phyloP scores from a whole-genome alignment of 2,888 invertebrate species.

The Drosophila mimetica region DNA sequence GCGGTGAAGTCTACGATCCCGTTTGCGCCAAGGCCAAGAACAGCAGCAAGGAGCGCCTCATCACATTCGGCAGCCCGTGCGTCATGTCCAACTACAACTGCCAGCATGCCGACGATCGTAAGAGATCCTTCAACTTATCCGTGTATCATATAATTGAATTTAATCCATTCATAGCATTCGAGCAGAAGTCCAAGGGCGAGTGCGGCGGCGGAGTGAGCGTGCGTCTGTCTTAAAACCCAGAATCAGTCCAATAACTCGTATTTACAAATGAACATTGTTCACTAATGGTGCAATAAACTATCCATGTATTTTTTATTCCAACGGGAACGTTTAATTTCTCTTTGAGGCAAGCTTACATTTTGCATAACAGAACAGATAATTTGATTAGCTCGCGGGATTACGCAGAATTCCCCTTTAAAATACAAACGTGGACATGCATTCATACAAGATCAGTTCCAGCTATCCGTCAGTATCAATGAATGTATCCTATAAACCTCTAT shows the following conservation, averaged over 20 bases:
- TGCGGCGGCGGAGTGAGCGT: constrained; percentile 83
- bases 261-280: background rate
- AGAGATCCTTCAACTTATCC: constrained; percentile 31
- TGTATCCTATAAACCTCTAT: constrained; percentile 21
- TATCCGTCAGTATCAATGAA: constrained; percentile 13
- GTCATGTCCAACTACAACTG: constrained; percentile 83
- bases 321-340: constrained; percentile 55
- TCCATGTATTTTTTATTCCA: constrained; percentile 24
- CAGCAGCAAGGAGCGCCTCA: constrained; percentile 77
- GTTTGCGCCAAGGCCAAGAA: constrained; percentile 81
- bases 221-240: constrained; percentile 76
- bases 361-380: constrained; percentile 50
- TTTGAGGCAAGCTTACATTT: constrained; percentile 38
- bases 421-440: constrained; percentile 27
- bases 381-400: constrained; percentile 33
- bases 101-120: constrained; percentile 82
- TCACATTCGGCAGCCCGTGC: constrained; percentile 82
- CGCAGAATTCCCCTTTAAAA: constrained; percentile 5
- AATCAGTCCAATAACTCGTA: background rate
- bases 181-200: constrained; percentile 79
- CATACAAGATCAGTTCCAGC: constrained; percentile 47
- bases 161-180: constrained; percentile 66
- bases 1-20: constrained; percentile 77
- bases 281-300: constrained; percentile 29
- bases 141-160: background rate